phyloP scores from a whole-genome alignment of 2,113 vertebrate genomes.

The Butorides virescens region DNA sequence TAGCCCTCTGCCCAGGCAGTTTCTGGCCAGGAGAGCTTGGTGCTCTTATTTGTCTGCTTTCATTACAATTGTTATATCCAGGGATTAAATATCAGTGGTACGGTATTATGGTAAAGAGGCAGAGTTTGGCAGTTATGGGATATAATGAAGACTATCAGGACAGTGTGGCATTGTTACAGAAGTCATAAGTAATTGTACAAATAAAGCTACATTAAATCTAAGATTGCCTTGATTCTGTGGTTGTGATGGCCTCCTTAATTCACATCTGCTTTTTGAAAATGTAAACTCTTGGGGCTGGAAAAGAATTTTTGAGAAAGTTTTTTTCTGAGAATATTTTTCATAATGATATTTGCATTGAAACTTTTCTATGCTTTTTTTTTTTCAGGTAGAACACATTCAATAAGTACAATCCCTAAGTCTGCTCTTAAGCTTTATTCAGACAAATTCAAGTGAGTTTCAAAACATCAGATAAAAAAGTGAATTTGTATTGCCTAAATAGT shows the following conservation, averaged over 20 bases:
- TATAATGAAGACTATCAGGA: not conserved
- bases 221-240: not conserved
- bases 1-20: not conserved
- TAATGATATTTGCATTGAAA: not conserved
- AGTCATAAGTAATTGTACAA: not conserved
- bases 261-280: not conserved
- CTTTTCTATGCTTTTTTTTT: not conserved
- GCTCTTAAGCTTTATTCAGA: not conserved
- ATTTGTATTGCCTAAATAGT: not conserved
- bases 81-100: not conserved
- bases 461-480: not conserved
- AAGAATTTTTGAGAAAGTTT: not conserved
- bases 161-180: not conserved
- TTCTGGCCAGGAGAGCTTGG: not conserved
- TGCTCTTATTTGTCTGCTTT: not conserved
- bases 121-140: not conserved
- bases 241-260: not conserved
- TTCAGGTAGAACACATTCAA: accelerated
- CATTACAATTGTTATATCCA: not conserved
- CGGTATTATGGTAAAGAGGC: not conserved
- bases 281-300: not conserved
- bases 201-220: not conserved
- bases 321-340: not conserved
- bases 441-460: not conserved
- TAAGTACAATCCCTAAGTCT: not conserved